Percentiles rank a stretch among this genome's conserved stretches.
These are phyloP conservation scores for Drosophila rubida DNA, from an alignment of 2,888 invertebrate species.

Conservation along the genomic window DNA sequence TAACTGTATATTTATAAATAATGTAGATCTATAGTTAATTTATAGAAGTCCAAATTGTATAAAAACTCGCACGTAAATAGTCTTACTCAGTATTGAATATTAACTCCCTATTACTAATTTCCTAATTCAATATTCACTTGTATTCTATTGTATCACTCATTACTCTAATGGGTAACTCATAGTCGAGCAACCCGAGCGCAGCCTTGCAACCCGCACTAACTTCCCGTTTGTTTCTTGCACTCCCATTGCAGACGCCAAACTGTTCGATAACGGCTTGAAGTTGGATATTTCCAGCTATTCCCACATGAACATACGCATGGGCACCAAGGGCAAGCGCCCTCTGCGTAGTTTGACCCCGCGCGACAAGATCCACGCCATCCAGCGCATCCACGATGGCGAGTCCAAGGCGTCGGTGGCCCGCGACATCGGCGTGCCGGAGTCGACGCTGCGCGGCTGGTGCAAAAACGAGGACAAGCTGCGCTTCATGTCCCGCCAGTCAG, in stretches of 20 bases:
- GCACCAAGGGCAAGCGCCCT: conserved; percentile 92
- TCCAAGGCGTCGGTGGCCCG: conserved; percentile 94
- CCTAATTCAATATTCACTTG: no score
- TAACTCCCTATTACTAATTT: no score
- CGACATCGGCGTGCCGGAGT: conserved; percentile 94
- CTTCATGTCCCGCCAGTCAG: conserved; percentile 89
- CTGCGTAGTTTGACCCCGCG: conserved; percentile 90
- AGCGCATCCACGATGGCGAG: conserved; percentile 93
- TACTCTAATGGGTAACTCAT: no score
- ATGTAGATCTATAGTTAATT: no score
- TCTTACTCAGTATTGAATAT: no score
- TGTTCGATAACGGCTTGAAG: conserved; percentile 84
- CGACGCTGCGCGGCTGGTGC: conserved; percentile 94
- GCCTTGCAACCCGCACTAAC: background rate
- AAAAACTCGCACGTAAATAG: no score
- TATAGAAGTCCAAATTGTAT: no score
- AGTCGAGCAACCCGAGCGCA: background rate
- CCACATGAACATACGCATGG: conserved; percentile 86
- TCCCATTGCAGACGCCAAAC: conserved; percentile 79
- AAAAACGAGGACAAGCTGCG: conserved; percentile 92
- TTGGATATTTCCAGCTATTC: conserved; percentile 85
- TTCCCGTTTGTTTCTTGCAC: conserved; percentile 9
- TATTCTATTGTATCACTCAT: no score
- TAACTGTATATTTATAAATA: no score
- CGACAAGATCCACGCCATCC: conserved; percentile 93